Percentiles rank a stretch among this genome's conserved stretches.
These are phyloP conservation scores for Penaeus indicus DNA, from an alignment of 1,140 invertebrate species.

Conservation along the genomic window DNA sequence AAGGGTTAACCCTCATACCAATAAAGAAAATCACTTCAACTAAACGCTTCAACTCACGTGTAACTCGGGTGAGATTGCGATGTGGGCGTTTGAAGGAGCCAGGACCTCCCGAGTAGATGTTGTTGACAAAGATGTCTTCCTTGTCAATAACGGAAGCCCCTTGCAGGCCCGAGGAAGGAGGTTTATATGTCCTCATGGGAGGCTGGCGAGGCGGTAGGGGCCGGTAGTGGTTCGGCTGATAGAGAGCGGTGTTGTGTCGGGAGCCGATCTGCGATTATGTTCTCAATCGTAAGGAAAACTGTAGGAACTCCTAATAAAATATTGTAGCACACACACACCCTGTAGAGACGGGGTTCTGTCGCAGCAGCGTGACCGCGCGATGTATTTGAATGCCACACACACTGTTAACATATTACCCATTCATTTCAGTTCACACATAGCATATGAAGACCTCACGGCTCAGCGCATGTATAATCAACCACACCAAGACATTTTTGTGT, in stretches of 20 bases:
- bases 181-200: neutral
- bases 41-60: slow-evolving; percentile 78
- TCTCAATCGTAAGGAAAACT: no score
- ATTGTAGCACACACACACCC: no score
- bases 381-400: no score
- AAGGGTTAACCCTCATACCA: neutral
- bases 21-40: neutral
- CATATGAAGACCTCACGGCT: no score
- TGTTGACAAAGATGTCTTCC: neutral
- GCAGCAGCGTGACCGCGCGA: no score
- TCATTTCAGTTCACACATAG: no score
- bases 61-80: slow-evolving; percentile 87
- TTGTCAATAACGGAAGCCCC: slow-evolving; percentile 12
- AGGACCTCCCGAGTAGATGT: slow-evolving; percentile 76
- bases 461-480: no score
- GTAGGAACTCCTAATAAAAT: no score
- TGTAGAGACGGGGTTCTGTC: no score
- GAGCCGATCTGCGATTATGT: no score
- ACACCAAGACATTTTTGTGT: no score
- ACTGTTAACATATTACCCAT: no score
- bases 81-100: slow-evolving; percentile 81
- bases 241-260: neutral
- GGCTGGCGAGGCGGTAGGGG: neutral
- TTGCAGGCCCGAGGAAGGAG: slow-evolving; percentile 56
- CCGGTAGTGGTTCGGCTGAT: neutral